A percentile compares a stretch with the other conserved stretches of the same genome.
Evolutionary conservation across 2,888 invertebrate species (phyloP).

Genomic region (Thera britannica): DNA sequence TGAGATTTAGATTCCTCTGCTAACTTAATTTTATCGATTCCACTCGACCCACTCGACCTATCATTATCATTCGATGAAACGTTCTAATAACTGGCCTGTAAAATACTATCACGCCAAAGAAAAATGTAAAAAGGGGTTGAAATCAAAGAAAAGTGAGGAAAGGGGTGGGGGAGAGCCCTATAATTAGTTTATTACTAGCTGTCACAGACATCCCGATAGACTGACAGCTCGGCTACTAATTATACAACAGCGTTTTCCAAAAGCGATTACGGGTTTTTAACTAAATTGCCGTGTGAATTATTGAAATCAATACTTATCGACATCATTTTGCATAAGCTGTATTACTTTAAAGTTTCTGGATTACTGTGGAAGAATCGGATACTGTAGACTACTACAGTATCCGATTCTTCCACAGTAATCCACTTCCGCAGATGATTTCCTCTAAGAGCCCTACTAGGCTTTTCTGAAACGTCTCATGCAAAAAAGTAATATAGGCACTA

Average conservation of each 20-base stretch:
- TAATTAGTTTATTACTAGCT: conserved; percentile 76
- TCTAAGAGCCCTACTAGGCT: no score
- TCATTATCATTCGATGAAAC: conserved; percentile 31
- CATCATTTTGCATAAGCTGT: conserved; percentile 2
- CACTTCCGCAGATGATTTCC: no score
- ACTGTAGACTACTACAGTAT: no score
- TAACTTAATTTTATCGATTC: conserved; percentile 23
- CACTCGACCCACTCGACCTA: conserved; percentile 5
- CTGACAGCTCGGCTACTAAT: conserved; percentile 61
- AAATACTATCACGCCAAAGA: conserved; percentile 50
- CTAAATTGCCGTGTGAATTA: conserved; percentile 35
- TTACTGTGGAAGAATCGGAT: not conserved
- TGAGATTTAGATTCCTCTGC: no score
- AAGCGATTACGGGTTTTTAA: conserved; percentile 30
- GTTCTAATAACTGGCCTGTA: conserved; percentile 64
- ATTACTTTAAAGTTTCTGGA: not conserved
- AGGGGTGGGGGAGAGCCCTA: conserved; percentile 65
- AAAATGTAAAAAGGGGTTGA: conserved; percentile 47
- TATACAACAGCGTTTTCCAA: conserved; percentile 46
- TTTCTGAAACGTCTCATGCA: no score
- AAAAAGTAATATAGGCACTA: no score
- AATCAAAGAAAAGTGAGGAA: conserved; percentile 80
- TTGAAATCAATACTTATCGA: conserved; percentile 5
- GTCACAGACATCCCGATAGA: conserved; percentile 62
- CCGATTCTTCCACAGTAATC: no score